Percentiles rank a stretch among this genome's conserved stretches.
phyloP scores from a whole-genome alignment of 2,113 vertebrate genomes.

The Alexandromys fortis region DNA sequence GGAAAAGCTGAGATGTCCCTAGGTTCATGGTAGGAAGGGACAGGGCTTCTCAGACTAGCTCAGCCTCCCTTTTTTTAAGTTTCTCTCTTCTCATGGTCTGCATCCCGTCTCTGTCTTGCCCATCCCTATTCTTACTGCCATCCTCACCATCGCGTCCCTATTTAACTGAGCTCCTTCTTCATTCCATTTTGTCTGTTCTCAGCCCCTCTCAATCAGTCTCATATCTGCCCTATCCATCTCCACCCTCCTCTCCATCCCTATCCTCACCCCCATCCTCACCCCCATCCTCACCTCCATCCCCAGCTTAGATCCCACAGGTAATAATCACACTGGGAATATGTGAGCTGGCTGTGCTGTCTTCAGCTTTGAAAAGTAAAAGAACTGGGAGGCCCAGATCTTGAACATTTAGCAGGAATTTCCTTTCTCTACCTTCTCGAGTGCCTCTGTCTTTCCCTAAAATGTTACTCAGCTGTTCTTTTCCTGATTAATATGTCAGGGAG shows the following conservation, averaged over 20 bases:
- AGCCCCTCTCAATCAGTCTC: not conserved
- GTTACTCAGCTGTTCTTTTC: not conserved
- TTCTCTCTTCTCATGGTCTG: not conserved
- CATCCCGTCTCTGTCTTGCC: not conserved
- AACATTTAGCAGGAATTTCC: not conserved
- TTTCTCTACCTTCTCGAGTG: not conserved
- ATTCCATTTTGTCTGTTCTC: not conserved
- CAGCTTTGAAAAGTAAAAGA: too few species aligned
- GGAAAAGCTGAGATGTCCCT: too few species aligned
- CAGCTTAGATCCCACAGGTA: too few species aligned
- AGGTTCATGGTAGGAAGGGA: rapidly evolving
- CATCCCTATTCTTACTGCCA: too few species aligned
- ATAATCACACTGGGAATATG: rapidly evolving
- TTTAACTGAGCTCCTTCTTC: too few species aligned
- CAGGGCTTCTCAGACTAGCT: not conserved
- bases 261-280: rapidly evolving
- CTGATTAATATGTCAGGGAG: too few species aligned
- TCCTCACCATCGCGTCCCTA: rapidly evolving
- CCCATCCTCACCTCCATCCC: not conserved
- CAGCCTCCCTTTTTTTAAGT: too few species aligned
- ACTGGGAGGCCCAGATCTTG: not conserved
- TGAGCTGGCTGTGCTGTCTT: not conserved
- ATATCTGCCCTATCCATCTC: not conserved
- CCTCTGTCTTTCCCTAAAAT: not conserved
- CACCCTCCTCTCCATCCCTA: not conserved